A percentile compares a stretch with the other conserved stretches of the same genome.
Conservation (phyloP, 1,140 invertebrate genomes). For the Hermatobates lingyangjiaoensis region DNA sequence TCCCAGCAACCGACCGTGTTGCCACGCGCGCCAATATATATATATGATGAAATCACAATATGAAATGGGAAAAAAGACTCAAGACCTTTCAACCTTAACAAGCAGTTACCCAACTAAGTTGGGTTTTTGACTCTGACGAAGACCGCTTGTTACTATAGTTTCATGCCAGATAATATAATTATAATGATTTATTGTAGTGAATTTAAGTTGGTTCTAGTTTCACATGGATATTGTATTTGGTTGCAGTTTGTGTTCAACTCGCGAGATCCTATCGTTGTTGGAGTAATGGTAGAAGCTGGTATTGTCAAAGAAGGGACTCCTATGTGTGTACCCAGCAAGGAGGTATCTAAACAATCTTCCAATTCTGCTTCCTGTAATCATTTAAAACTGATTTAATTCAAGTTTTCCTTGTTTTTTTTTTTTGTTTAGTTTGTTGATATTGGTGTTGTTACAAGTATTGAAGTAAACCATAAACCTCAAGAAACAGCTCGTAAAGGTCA, state of each 20-base stretch:
- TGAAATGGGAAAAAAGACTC: too few species aligned
- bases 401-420: neutral
- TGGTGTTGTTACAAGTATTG: slow-evolving; percentile 86
- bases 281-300: slow-evolving; percentile 89
- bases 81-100: too few species aligned
- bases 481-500: slow-evolving; percentile 86
- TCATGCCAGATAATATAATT: too few species aligned
- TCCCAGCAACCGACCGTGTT: too few species aligned
- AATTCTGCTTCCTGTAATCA: neutral
- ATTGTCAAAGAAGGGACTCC: slow-evolving; percentile 91
- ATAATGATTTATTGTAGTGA: too few species aligned
- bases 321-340: slow-evolving; percentile 87
- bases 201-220: too few species aligned
- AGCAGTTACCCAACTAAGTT: too few species aligned
- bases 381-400: too few species aligned
- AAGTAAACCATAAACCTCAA: slow-evolving; percentile 74
- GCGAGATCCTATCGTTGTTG: slow-evolving; percentile 90
- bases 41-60: too few species aligned
- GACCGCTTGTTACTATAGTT: too few species aligned
- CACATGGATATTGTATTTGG: slow-evolving; percentile 7
- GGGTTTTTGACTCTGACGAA: too few species aligned
- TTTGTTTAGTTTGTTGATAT: slow-evolving; percentile 72
- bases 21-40: too few species aligned
- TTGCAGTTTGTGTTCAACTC: slow-evolving; percentile 89
- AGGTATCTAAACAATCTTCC: slow-evolving; percentile 36